Evolutionary conservation across 1,140 invertebrate species (phyloP), one percentile per base, ranked within the genome.

Genomic region (Psix sp.): DNA sequence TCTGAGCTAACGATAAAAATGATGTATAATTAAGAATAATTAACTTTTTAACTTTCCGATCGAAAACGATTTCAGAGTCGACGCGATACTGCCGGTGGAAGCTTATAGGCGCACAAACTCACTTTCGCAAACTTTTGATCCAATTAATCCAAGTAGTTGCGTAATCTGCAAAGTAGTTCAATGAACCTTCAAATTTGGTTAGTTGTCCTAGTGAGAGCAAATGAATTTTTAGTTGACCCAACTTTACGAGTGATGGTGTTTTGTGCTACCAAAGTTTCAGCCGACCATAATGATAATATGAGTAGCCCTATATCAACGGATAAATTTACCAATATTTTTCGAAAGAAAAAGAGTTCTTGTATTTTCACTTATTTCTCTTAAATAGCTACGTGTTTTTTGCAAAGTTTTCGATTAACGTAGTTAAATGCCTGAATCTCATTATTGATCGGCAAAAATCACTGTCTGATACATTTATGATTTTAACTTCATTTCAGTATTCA

Each of bases 151-250:
- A 52, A 63, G 48, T 46, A 54, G 40, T 65, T 65, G 24, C 17
- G 11, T 39, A 65, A 46, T 56, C 33, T 56, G 42, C 51, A 66
- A 66, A 66, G 51, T 48, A 51, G 62, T 66, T 66, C 35, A 49
- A 56, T 66, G 62, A 56, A 56, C 35, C 51, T 54, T 56, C 35
- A 66, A 56, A 66, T 66, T 66, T 40, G 16, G 35, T 56, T 66
- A 56, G 51, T 65, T 40, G 10, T 35, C 33, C 20, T 11, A 20
- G 14, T 11, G 42, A 59, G 17, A 31, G 20, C 43, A 59, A 59
- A 59, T 57, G 39, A 33, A 36, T 57, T 57, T 57, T 45, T 57
- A 43, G 39, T 57, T 39, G 40, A n/a, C 18, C 11, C 39, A 45
- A 57, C 52, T 59, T 46, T 11, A 0, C 11, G 40, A 57, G 13